Base-by-base conservation (phyloP, 92 coral and sea anemone genomes). In the Actinernus sp. region DNA sequence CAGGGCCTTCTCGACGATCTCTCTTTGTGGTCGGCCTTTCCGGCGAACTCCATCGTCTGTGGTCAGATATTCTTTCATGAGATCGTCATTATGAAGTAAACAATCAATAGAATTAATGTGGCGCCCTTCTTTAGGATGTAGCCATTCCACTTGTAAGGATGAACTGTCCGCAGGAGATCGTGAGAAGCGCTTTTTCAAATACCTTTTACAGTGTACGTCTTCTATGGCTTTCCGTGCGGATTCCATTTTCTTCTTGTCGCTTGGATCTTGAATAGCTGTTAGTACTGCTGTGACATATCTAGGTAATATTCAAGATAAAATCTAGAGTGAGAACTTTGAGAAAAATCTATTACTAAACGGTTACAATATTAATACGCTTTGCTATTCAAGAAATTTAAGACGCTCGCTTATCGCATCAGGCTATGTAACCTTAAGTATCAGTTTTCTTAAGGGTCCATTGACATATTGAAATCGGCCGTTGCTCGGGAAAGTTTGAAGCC, bases 251-350 rank as follows among this genome's bases (percentile, higher is more conserved):
- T 88, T 83, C 0, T 74, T 70, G 56, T 88, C 95, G 5, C 68
- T 67, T 1, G 88, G 90, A 60, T 88, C 90, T 27, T 76, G 72
- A 4, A 88, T 55, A 8, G 95, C 95, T 50, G 65, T 78, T 43
- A 88, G 41, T 13, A 74, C 63, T 20, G 85, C 89, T 20, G 83
- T 75, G n/a, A 88, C 95, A 28, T 88, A 88, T 44, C 95, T 88
- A 30, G 33, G 52, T 44, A 19, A 29, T 24, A 26, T 25, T 4
- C 27, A 57, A 55, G 27, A 41, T 26, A 0, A 17, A 0, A 41
- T 14, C 14, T 11, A 10, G 17, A 16, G 49, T 3, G 17, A 19
- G 2, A n/a, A n/a, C n/a, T n/a, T n/a, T n/a, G n/a, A n/a, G n/a
- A n/a, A n/a, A n/a, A n/a, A n/a, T n/a, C n/a, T n/a, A n/a, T n/a